Percentiles rank a stretch among this genome's conserved stretches.
phyloP scores from a whole-genome alignment of 2,113 vertebrate genomes.

The Sturnira hondurensis region DNA sequence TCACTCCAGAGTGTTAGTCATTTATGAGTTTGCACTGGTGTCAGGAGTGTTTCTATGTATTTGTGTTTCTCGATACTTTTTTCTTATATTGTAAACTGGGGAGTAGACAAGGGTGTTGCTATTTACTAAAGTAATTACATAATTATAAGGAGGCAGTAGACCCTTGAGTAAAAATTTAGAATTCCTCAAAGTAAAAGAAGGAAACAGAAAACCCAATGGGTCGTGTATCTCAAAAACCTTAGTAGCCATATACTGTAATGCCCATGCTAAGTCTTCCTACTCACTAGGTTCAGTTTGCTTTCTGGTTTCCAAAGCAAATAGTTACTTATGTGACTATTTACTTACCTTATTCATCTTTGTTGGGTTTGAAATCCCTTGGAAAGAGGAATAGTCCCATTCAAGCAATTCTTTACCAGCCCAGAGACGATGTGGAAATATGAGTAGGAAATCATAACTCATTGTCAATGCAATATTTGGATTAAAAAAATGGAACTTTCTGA shows the following conservation, averaged over 20 bases:
- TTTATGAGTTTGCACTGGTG: neutral
- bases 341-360: constrained; percentile 7
- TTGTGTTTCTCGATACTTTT: neutral
- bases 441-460: constrained; percentile 26
- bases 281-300: neutral
- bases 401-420: neutral
- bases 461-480: constrained; percentile 19
- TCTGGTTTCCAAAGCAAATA: constrained; percentile 51
- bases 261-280: neutral
- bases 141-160: neutral
- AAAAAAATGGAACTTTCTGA: constrained; percentile 3
- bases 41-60: neutral
- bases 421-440: neutral
- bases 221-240: neutral
- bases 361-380: neutral
- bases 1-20: neutral
- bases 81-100: neutral
- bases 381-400: neutral
- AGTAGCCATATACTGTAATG: neutral
- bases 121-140: neutral
- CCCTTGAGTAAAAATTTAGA: neutral
- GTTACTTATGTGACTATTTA: constrained; percentile 64
- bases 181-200: neutral
- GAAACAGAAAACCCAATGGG: neutral
- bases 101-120: neutral